Percentiles rank a stretch among this genome's conserved stretches.
phyloP scores from a whole-genome alignment of 1,140 invertebrate genomes.

The Bombyx mori region DNA sequence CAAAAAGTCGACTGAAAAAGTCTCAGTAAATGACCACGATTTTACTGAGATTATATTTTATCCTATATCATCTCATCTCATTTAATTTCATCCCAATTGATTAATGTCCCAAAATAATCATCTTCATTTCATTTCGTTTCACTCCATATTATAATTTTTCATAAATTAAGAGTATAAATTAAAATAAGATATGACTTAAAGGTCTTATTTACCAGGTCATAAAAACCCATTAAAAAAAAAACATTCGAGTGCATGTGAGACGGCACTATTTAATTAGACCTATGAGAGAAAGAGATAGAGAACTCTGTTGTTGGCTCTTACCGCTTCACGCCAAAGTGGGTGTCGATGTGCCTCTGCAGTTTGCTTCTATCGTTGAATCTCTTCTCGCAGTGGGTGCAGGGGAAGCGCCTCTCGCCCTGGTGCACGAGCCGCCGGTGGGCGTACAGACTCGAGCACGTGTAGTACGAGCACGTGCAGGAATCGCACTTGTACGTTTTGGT shows the following conservation, averaged over 20 bases:
- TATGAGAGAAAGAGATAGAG: neutral
- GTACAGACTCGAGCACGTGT: conserved; percentile 35
- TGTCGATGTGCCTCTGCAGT: conserved; percentile 35
- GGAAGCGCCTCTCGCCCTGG: conserved; percentile 15
- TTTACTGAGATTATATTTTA: too few relatives aligned
- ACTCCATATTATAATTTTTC: too few relatives aligned
- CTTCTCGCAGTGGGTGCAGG: conserved; percentile 25
- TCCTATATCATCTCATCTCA: too few relatives aligned
- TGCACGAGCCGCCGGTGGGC: conserved; percentile 29
- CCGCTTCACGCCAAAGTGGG: conserved; percentile 23
- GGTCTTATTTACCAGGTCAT: too few relatives aligned
- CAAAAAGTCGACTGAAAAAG: too few relatives aligned
- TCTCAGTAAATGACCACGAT: too few relatives aligned
- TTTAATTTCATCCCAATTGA: too few relatives aligned
- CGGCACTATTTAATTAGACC: neutral
- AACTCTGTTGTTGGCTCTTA: neutral
- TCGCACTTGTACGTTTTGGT: conserved; percentile 36
- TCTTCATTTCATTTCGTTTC: too few relatives aligned
- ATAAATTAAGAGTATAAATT: neutral
- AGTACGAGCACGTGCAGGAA: conserved; percentile 23
- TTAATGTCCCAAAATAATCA: too few relatives aligned
- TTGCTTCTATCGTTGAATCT: conserved; percentile 36
- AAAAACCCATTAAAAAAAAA: too few relatives aligned
- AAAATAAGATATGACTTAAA: neutral
- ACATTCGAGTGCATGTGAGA: too few relatives aligned